Evolutionary conservation across 2,797 vertebrate species (phyloP).

Genomic region (Gephyroberyx darwinii): DNA sequence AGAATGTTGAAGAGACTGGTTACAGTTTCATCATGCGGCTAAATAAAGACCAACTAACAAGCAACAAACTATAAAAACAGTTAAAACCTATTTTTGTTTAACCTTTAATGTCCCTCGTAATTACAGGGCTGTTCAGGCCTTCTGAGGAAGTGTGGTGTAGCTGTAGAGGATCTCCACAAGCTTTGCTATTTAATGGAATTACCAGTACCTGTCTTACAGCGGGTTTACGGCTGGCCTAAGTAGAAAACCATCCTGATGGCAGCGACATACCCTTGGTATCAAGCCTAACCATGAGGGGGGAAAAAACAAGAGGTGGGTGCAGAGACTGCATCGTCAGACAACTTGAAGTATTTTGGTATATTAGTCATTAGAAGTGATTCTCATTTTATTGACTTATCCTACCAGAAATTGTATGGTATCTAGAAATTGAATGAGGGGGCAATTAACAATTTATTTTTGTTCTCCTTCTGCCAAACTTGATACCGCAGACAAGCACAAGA

Average conservation of each 20-base stretch:
- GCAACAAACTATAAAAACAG: neutral
- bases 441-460: neutral
- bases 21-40: neutral
- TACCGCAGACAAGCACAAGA: constrained; percentile 27
- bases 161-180: neutral
- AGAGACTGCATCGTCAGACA: constrained; percentile 45
- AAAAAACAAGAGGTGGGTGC: constrained; percentile 44
- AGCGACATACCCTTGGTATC: constrained; percentile 81
- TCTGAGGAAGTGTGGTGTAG: neutral
- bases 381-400: constrained; percentile 24
- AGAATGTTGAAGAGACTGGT: neutral
- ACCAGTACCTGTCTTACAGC: neutral
- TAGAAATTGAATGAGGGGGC: neutral
- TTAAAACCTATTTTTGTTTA: neutral
- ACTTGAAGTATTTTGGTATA: constrained; percentile 23
- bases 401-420: neutral
- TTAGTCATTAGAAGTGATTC: neutral
- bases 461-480: neutral
- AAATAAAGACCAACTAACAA: neutral
- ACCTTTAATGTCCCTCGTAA: neutral
- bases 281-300: constrained; percentile 80
- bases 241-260: constrained; percentile 64
- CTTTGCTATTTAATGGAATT: neutral
- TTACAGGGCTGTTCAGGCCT: neutral
- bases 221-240: neutral